Evolutionary conservation across 2,797 vertebrate species (phyloP).

Genomic region (Anguilla pacifica): DNA sequence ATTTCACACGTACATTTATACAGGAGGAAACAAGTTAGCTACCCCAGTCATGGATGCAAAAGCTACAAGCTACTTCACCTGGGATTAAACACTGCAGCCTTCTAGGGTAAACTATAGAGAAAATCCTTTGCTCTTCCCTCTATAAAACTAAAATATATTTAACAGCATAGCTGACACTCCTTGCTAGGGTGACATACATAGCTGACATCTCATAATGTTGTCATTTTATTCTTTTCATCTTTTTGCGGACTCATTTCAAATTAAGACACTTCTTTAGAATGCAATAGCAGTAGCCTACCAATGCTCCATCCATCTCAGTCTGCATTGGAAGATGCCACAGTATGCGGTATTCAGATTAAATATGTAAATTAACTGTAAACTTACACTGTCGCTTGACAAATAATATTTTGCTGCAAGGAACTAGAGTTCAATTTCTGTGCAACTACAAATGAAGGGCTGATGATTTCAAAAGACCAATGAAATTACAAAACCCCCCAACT

Average conservation of each 20-base stretch:
- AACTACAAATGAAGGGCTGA: neutral
- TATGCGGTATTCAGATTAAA: neutral
- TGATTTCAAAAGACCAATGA: neutral
- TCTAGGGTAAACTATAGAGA: neutral
- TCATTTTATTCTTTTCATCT: neutral
- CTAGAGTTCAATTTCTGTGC: neutral
- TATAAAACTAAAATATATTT: neutral
- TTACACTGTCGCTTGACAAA: neutral
- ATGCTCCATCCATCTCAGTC: neutral
- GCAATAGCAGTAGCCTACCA: neutral
- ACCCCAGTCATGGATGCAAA: neutral
- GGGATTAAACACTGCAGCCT: neutral
- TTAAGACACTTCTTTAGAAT: neutral
- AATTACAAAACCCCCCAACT: neutral
- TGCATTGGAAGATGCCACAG: neutral
- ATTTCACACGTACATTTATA: neutral
- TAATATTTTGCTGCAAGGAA: neutral
- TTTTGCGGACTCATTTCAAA: neutral
- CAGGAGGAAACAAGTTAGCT: neutral
- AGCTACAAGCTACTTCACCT: neutral
- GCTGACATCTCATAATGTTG: neutral
- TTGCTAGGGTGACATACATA: neutral
- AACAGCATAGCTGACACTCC: neutral
- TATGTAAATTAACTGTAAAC: neutral
- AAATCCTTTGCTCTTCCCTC: neutral